phyloP scores from a whole-genome alignment of 37 sponge, comb jelly and placozoan species.

The Aphrocallistes beatrix region DNA sequence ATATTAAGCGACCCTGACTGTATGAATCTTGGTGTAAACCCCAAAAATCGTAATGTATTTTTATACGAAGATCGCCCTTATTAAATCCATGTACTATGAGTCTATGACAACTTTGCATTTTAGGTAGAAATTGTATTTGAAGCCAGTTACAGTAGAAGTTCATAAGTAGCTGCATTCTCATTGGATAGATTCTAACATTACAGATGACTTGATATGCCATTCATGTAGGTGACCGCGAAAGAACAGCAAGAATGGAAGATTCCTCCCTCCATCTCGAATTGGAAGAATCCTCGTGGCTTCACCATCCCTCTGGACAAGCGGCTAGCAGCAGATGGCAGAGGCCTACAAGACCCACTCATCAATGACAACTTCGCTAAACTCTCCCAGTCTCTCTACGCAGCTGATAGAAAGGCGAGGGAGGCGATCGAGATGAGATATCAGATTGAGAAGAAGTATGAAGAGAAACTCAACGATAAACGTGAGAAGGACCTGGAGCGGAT shows the following conservation, averaged over 20 bases:
- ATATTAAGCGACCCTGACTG: too few relatives aligned
- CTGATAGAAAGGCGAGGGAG: constrained; percentile 93
- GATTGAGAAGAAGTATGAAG: constrained; percentile 77
- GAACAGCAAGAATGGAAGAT: constrained; percentile 99
- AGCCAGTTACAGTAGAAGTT: too few relatives aligned
- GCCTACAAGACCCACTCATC: constrained; percentile 90
- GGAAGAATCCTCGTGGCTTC: constrained; percentile 96
- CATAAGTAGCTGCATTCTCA: too few relatives aligned
- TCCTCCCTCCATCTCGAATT: constrained; percentile 94
- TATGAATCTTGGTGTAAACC: too few relatives aligned
- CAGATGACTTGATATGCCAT: too few relatives aligned
- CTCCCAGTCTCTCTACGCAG: constrained; percentile 91
- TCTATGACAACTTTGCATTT: too few relatives aligned
- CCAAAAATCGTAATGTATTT: too few relatives aligned
- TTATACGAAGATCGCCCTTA: too few relatives aligned
- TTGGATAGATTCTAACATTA: too few relatives aligned
- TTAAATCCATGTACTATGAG: too few relatives aligned
- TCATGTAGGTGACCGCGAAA: constrained; percentile 76
- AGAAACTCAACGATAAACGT: constrained; percentile 73
- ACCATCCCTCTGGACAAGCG: constrained; percentile 98
- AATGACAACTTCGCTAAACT: constrained; percentile 99
- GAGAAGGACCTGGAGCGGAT: constrained; percentile 69
- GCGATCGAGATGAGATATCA: constrained; percentile 69
- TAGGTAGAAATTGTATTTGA: too few relatives aligned
- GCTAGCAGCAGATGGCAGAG: constrained; percentile 92